Percentiles rank a stretch among this genome's conserved stretches.
These are phyloP conservation scores for Gasteruption jaculator DNA, from an alignment of 2,888 invertebrate species.

Conservation along the genomic window DNA sequence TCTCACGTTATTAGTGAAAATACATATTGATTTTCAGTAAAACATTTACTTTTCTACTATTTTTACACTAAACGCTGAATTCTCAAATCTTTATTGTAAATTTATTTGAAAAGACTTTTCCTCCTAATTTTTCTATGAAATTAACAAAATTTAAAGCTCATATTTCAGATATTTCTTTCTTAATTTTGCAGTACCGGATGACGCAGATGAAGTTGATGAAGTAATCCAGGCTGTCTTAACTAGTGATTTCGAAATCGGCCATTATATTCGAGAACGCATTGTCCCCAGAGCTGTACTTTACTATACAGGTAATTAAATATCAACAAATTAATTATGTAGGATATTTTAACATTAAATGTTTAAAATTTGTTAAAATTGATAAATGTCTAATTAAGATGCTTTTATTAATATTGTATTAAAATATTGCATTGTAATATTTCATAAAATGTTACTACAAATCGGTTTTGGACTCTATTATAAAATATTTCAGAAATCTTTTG, in stretches of 20 bases:
- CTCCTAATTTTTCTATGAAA: slow-evolving; percentile 2
- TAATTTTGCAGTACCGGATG: slow-evolving; percentile 75
- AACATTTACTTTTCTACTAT: no score
- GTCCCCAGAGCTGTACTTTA: slow-evolving; percentile 96
- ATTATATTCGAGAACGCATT: slow-evolving; percentile 93
- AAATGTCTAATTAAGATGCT: neutral
- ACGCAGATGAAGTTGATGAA: slow-evolving; percentile 82
- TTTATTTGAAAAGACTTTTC: no score
- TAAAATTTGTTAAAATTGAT: neutral
- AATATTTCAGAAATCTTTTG: no score
- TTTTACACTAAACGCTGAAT: no score
- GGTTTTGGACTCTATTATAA: no score
- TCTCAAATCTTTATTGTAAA: no score
- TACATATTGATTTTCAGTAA: no score
- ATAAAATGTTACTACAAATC: neutral
- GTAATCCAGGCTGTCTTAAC: slow-evolving; percentile 83
- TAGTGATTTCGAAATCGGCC: slow-evolving; percentile 97
- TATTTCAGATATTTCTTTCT: slow-evolving; percentile 12
- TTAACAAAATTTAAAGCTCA: neutral
- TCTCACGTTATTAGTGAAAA: no score
- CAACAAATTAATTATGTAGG: neutral
- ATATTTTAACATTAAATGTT: neutral
- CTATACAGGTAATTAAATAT: slow-evolving; percentile 82
- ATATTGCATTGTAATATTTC: no score
- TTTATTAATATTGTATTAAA: neutral